Base-by-base conservation (phyloP, 1,140 invertebrate genomes). In the Lethrus apterus region DNA sequence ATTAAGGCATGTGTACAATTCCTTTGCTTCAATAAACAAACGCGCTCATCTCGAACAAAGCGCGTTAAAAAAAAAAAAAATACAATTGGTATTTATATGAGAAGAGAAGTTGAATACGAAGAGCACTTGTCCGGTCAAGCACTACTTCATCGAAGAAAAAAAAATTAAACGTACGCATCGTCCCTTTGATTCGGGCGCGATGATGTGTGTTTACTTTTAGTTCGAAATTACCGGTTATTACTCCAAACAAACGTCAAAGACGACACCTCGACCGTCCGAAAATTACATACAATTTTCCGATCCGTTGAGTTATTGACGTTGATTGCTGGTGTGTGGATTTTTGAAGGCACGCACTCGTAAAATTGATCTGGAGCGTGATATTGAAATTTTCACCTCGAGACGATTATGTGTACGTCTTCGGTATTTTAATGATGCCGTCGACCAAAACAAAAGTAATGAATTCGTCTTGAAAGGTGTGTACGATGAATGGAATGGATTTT, bases 251-350 rank as follows among this genome's bases (percentile, higher is more conserved):
- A 31, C 10, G 30, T 31, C 30, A 31, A 31, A 14, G 14, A 31
- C 30, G 14, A 31, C 30, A 31, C 30, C 14, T 31, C 14, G 4
- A 14, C 14, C n/a, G 14, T 31, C 30, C n/a, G 30, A 31, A 31
- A 31, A 31, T 31, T 31, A 31, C 14, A 31, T 14, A 3, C 14
- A 31, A 31, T 31, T 31, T 31, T 31, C 10, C n/a, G 30, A 31
- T 14, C n/a, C n/a, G n/a, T n/a, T n/a, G n/a, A 31, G 14, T 31
- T 31, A 31, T 31, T 31, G 30, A 31, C 30, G 30, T 14, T 31
- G 30, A 31, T 31, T 31, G 30, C 10, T 31, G 30, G 14, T 31
- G n/a, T n/a, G n/a, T n/a, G n/a, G n/a, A n/a, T n/a, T n/a, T n/a
- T n/a, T n/a, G n/a, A n/a, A n/a, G n/a, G n/a, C n/a, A n/a, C n/a